Conservation (phyloP, 2,113 vertebrate genomes). For the Anoura caudifer region DNA sequence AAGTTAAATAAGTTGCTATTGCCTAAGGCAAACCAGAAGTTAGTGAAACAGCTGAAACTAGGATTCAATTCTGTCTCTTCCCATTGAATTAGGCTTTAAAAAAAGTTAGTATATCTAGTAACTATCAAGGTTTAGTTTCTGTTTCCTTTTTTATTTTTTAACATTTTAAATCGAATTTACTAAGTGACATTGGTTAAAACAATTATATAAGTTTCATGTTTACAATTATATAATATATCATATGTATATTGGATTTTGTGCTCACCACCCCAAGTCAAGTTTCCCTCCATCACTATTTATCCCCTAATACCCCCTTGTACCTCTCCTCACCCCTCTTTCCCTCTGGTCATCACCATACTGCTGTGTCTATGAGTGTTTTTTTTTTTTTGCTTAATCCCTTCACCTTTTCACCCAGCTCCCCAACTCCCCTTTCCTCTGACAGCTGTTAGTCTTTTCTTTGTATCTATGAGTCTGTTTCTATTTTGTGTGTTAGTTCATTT, state of each 20-base stretch:
- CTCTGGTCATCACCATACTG: background rate
- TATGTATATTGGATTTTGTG: background rate
- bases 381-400: background rate
- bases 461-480: background rate
- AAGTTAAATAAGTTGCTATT: background rate
- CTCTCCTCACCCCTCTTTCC: background rate
- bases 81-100: background rate
- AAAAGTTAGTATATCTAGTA: background rate
- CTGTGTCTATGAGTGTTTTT: background rate
- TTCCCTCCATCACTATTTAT: background rate
- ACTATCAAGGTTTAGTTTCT: background rate
- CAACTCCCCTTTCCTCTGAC: background rate
- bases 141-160: background rate
- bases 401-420: background rate
- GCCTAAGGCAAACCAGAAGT: background rate
- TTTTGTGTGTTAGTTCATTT: background rate
- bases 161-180: background rate
- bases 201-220: background rate
- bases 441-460: background rate
- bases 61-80: background rate
- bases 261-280: background rate
- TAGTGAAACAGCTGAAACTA: slow-evolving; percentile 2
- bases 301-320: background rate
- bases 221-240: background rate
- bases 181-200: background rate